phyloP scores from a whole-genome alignment of 2,888 invertebrate species.

The Rugalucina vietnamica region DNA sequence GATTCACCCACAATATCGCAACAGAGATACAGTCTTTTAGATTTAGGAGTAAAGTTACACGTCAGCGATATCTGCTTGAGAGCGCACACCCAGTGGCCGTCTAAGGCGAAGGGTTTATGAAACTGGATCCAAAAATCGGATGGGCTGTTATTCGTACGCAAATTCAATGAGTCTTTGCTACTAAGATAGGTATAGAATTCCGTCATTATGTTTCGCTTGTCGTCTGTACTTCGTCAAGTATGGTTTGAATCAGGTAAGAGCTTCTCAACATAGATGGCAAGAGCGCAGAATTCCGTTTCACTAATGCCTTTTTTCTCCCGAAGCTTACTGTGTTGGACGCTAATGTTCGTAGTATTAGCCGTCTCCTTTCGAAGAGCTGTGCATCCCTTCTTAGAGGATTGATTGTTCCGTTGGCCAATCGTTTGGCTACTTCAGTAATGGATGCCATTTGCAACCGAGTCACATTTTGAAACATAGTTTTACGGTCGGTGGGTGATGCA shows the following conservation, averaged over 20 bases:
- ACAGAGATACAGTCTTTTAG: neutral
- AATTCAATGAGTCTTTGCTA: neutral
- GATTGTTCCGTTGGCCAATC: slow-evolving; percentile 13
- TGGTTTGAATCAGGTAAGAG: neutral
- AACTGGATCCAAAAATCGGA: slow-evolving; percentile 11
- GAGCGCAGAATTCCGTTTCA: neutral
- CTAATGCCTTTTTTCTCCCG: slow-evolving; percentile 16
- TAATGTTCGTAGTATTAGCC: neutral
- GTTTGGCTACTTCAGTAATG: neutral
- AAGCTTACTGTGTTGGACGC: neutral
- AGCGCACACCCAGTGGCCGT: slow-evolving; percentile 1
- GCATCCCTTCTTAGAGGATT: slow-evolving; percentile 26
- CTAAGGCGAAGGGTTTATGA: slow-evolving; percentile 14
- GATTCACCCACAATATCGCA: neutral
- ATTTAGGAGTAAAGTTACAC: neutral
- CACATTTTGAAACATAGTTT: slow-evolving; percentile 8
- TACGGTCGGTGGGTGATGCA: slow-evolving; percentile 6
- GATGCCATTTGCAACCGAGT: slow-evolving; percentile 8
- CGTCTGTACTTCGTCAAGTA: slow-evolving; percentile 3
- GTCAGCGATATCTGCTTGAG: neutral
- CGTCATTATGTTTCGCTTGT: neutral
- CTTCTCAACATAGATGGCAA: slow-evolving; percentile 8
- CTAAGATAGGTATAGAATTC: no score
- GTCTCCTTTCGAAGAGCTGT: slow-evolving; percentile 15
- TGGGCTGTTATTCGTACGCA: neutral